These are phyloP conservation scores for Molossus molossus DNA, from an alignment of 2,797 vertebrate species.

Conservation along the genomic window DNA sequence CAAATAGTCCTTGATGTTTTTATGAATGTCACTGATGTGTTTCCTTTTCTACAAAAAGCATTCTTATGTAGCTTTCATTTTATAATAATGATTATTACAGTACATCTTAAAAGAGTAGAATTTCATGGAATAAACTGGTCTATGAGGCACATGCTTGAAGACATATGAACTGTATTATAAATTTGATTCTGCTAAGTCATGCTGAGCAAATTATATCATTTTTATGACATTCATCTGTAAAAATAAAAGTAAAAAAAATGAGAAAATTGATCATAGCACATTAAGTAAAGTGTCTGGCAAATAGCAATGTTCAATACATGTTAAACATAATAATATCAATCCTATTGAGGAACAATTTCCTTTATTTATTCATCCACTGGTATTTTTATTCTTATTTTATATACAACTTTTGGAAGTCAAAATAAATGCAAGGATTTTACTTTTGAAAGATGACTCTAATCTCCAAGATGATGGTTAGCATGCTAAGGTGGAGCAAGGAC, in stretches of 20 bases:
- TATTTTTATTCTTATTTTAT: background rate
- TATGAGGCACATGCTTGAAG: background rate
- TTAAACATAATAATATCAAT: background rate
- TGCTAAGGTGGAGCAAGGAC: background rate
- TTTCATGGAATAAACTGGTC: background rate
- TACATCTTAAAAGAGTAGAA: background rate
- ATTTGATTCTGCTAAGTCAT: background rate
- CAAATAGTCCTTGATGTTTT: background rate
- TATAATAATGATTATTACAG: slow-evolving; percentile 7
- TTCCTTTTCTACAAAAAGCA: background rate
- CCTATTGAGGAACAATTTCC: background rate
- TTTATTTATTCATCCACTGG: background rate
- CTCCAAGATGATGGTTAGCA: background rate
- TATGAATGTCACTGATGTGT: background rate
- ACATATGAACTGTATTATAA: background rate
- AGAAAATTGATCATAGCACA: background rate
- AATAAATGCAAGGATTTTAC: background rate
- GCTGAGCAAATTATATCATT: background rate
- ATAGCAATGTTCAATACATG: background rate
- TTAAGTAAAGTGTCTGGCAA: background rate
- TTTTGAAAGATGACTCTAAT: background rate
- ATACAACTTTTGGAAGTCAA: background rate
- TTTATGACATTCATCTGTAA: background rate
- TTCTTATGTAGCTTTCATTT: background rate
- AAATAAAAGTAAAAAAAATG: background rate